A percentile compares a stretch with the other conserved stretches of the same genome.
Evolutionary conservation across 2,888 invertebrate genomes (phyloP).

Genomic region (Diarsia dahlii): DNA sequence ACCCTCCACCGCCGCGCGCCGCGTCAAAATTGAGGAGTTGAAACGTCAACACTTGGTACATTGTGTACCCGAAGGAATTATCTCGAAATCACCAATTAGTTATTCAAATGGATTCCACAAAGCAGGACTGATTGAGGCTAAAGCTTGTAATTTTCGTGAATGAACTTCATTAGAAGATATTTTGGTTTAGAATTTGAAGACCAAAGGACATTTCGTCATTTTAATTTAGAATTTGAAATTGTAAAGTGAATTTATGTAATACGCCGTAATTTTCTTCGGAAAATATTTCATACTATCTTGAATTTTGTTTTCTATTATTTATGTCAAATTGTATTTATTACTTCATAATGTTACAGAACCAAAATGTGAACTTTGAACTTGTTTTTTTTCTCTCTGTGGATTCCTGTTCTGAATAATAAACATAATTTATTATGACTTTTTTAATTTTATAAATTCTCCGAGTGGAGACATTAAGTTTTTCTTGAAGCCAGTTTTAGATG

Average conservation of each 20-base stretch:
- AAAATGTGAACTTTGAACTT: too few relatives aligned
- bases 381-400: not conserved
- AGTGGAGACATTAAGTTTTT: not conserved
- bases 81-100: constrained; percentile 42
- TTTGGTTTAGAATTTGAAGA: constrained; percentile 14
- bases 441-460: not conserved
- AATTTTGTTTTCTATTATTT: not conserved
- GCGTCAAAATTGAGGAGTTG: not conserved
- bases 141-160: constrained; percentile 46
- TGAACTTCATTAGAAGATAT: constrained; percentile 37
- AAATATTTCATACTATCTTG: not conserved
- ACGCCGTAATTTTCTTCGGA: not conserved
- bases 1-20: not conserved
- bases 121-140: constrained; percentile 43
- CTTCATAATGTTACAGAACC: too few relatives aligned
- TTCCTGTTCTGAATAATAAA: not conserved
- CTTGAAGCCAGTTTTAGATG: not conserved
- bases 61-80: constrained; percentile 36
- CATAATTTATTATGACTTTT: not conserved
- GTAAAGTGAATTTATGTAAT: not conserved
- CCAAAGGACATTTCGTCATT: constrained; percentile 5
- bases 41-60: constrained; percentile 26
- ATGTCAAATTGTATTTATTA: not conserved
- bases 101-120: constrained; percentile 48
- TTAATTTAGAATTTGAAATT: not conserved